These are phyloP conservation scores for Pycnomerus fuliginosus DNA, from an alignment of 2,888 invertebrate species.

Conservation along the genomic window DNA sequence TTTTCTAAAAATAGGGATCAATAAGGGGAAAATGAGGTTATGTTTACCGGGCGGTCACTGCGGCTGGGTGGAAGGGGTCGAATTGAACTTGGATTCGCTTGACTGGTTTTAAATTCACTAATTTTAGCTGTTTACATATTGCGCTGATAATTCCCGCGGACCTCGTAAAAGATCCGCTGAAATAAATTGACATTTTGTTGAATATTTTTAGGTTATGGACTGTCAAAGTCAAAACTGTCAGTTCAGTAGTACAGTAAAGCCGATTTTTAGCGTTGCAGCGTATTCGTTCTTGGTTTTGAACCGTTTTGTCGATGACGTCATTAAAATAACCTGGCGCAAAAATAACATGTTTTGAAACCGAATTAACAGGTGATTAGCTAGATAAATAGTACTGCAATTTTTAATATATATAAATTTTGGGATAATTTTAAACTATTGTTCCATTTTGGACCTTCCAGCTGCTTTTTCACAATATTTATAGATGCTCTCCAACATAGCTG, in stretches of 20 bases:
- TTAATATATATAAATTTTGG: too few species aligned
- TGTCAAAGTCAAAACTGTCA: background rate
- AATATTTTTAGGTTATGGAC: background rate
- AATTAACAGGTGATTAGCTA: too few species aligned
- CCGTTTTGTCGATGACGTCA: too few species aligned
- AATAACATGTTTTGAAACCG: too few species aligned
- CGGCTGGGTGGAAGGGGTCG: conserved; percentile 79
- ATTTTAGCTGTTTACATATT: conserved; percentile 69
- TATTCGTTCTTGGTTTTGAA: too few species aligned
- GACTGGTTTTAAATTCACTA: conserved; percentile 75
- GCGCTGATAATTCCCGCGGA: conserved; percentile 72
- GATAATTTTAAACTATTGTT: too few species aligned
- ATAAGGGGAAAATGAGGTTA: conserved; percentile 36
- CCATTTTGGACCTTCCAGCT: too few species aligned
- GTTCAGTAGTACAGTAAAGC: background rate
- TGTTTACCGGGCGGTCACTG: conserved; percentile 58
- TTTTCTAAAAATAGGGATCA: conserved; percentile 43
- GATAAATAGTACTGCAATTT: too few species aligned
- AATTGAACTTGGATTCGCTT: conserved; percentile 76
- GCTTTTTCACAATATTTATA: too few species aligned
- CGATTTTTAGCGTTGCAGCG: too few species aligned
- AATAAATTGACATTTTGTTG: conserved; percentile 79
- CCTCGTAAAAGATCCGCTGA: conserved; percentile 65
- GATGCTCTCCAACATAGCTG: too few species aligned
- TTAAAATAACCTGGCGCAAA: too few species aligned